These are phyloP conservation scores for Chlamydotis undulata DNA, from an alignment of 2,113 vertebrate genomes.

Conservation along the genomic window DNA sequence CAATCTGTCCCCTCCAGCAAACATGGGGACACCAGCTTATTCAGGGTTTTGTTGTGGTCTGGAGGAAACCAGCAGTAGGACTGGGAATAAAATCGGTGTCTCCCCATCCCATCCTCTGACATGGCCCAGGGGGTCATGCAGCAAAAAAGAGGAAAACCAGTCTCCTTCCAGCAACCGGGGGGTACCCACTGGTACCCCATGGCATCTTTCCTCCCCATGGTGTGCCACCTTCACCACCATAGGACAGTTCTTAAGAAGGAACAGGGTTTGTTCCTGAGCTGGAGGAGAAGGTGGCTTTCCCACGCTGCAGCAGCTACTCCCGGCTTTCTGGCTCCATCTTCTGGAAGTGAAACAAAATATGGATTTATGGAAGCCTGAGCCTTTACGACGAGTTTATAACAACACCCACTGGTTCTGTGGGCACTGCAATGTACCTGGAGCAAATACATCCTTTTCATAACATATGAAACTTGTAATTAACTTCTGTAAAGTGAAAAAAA, in stretches of 20 bases:
- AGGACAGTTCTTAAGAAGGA: background rate
- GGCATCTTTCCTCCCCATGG: background rate
- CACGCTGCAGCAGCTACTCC: background rate
- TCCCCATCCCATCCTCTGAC: background rate
- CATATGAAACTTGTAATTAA: background rate
- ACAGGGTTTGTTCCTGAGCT: background rate
- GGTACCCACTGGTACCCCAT: background rate
- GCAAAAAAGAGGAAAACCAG: background rate
- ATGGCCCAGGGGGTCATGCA: background rate
- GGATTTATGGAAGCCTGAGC: background rate
- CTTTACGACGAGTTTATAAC: fast-evolving
- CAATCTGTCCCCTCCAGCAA: background rate
- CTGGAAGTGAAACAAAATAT: constrained; percentile 42
- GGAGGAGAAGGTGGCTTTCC: background rate
- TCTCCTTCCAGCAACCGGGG: background rate
- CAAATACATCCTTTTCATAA: background rate
- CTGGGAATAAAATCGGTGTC: background rate
- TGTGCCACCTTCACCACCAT: background rate
- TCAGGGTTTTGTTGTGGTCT: background rate
- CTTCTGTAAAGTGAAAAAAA: background rate
- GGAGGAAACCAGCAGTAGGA: background rate
- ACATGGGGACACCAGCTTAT: background rate
- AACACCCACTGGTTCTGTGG: background rate
- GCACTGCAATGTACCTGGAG: background rate
- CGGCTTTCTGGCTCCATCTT: constrained; percentile 67